These are phyloP conservation scores for Grallaria varia DNA, from an alignment of 2,113 vertebrate species.

Conservation along the genomic window DNA sequence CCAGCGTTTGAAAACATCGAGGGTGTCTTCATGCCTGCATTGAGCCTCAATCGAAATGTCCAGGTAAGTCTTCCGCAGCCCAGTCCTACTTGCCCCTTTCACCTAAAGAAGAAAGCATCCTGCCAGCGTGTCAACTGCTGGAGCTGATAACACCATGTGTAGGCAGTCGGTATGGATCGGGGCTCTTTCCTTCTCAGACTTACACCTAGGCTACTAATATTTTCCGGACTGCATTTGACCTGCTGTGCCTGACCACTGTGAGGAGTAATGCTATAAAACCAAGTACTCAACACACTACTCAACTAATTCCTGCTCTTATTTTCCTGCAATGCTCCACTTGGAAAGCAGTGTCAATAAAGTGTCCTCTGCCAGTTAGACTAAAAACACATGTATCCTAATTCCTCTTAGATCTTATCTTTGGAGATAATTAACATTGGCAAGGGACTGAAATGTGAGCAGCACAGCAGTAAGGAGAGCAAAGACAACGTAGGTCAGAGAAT, in stretches of 20 bases:
- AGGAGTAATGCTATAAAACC: neutral
- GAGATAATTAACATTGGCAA: neutral
- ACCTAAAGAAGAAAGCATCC: neutral
- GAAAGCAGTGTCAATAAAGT: neutral
- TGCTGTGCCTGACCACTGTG: neutral
- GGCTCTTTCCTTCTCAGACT: neutral
- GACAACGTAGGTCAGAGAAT: neutral
- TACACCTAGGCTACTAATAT: neutral
- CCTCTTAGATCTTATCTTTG: neutral
- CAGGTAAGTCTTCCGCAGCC: constrained; percentile 78
- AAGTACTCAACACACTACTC: neutral
- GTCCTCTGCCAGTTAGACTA: neutral
- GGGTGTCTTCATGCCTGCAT: constrained; percentile 92
- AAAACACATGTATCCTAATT: neutral
- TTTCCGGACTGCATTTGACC: neutral
- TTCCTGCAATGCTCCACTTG: neutral
- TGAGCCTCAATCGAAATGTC: constrained; percentile 97
- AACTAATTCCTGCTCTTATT: neutral
- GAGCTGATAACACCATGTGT: rapidly evolving
- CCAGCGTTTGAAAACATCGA: constrained; percentile 92
- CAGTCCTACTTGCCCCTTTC: neutral
- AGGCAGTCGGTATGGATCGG: neutral
- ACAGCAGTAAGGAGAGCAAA: neutral
- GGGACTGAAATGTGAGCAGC: neutral
- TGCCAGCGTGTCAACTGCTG: neutral